A percentile compares a stretch with the other conserved stretches of the same genome.
Evolutionary conservation across 2,888 invertebrate genomes (phyloP).

Genomic region (Habrosyne pyritoides): DNA sequence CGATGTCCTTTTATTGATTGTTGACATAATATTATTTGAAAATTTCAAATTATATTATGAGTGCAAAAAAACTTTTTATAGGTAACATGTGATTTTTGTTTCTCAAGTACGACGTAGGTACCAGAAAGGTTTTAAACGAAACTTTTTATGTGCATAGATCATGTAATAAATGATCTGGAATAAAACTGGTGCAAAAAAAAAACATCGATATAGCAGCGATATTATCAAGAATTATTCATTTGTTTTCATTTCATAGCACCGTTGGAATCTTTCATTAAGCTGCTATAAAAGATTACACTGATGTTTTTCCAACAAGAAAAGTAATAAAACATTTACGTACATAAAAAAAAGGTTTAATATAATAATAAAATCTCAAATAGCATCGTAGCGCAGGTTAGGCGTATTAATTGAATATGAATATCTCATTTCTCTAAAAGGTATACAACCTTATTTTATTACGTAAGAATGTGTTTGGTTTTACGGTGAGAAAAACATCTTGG

Average conservation of each 20-base stretch:
- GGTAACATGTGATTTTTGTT: too few relatives aligned
- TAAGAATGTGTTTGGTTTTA: not conserved
- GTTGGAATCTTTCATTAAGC: slow-evolving; percentile 39
- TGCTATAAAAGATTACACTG: not conserved
- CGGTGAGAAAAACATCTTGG: not conserved
- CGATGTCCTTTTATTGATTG: too few relatives aligned
- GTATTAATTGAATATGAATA: not conserved
- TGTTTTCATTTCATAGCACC: slow-evolving; percentile 13
- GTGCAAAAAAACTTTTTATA: too few relatives aligned
- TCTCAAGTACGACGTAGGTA: too few relatives aligned
- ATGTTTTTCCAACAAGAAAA: not conserved
- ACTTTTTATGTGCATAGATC: too few relatives aligned
- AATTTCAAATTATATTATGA: too few relatives aligned
- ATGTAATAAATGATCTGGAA: too few relatives aligned
- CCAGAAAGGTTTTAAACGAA: too few relatives aligned
- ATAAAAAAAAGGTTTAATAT: slow-evolving; percentile 4
- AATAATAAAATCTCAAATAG: too few relatives aligned
- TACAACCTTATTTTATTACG: not conserved
- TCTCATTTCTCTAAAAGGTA: not conserved
- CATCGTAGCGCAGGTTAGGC: not conserved
- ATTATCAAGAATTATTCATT: not conserved
- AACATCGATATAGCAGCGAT: not conserved
- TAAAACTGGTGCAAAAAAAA: not conserved
- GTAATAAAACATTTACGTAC: slow-evolving; percentile 4
- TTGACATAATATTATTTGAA: too few relatives aligned